Evolutionary conservation across 92 coral and sea anemone genomes (phyloP).

Genomic region (Epizoanthus stellaris): DNA sequence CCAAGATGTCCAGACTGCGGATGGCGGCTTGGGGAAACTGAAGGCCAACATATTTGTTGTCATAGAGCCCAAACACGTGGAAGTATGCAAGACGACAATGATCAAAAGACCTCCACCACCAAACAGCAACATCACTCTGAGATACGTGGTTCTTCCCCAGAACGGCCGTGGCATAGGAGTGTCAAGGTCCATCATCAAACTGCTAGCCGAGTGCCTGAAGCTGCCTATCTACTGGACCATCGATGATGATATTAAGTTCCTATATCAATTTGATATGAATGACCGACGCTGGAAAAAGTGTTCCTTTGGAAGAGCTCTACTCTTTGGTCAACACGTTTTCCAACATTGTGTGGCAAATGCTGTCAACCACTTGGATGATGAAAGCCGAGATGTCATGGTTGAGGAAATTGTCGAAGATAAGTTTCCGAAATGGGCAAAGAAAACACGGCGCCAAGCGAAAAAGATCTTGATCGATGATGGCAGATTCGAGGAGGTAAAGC

Average conservation of each 20-base stretch:
- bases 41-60: slow-evolving; percentile 50
- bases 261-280: slow-evolving; percentile 47
- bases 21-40: slow-evolving; percentile 9
- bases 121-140: slow-evolving; percentile 32
- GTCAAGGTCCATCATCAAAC: slow-evolving; percentile 55
- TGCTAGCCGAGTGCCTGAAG: slow-evolving; percentile 42
- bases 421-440: slow-evolving; percentile 47
- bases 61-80: slow-evolving; percentile 39
- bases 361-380: slow-evolving; percentile 20
- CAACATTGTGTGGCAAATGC: slow-evolving; percentile 46
- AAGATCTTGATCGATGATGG: background rate
- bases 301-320: slow-evolving; percentile 47
- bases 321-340: slow-evolving; percentile 59
- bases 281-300: slow-evolving; percentile 52
- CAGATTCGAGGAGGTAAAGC: slow-evolving; percentile 6
- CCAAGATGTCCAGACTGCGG: background rate
- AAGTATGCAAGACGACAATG: slow-evolving; percentile 19
- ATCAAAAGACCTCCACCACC: slow-evolving; percentile 3
- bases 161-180: slow-evolving; percentile 68
- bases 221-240: slow-evolving; percentile 61
- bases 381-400: background rate
- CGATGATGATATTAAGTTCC: slow-evolving; percentile 55
- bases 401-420: background rate
- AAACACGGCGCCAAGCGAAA: background rate
- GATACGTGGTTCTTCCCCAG: slow-evolving; percentile 56